Percentiles rank a stretch among this genome's conserved stretches.
Evolutionary conservation across 2,797 vertebrate species (phyloP).

Genomic region (Pristis pectinata): DNA sequence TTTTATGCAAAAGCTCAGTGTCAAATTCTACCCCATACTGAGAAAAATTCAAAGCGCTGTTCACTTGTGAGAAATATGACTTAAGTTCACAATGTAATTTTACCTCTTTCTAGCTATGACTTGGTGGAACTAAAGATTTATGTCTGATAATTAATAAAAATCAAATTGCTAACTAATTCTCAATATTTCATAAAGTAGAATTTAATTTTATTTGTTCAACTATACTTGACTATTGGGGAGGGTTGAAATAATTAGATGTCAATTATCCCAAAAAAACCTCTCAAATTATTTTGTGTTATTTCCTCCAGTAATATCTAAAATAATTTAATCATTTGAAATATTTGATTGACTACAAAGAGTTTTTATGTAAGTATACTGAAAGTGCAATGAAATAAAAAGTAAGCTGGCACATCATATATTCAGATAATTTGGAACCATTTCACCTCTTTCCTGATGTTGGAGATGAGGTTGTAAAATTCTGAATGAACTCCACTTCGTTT

Average conservation of each 20-base stretch:
- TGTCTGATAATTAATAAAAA: background rate
- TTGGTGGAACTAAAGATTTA: background rate
- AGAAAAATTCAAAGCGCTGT: background rate
- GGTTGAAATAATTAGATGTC: background rate
- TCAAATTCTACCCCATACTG: background rate
- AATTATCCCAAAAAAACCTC: background rate
- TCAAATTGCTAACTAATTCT: background rate
- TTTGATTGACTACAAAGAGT: background rate
- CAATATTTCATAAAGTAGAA: background rate
- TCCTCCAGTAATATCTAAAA: background rate
- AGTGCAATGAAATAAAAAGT: background rate
- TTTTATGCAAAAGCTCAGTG: background rate
- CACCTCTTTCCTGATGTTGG: too few relatives aligned
- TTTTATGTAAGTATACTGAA: background rate
- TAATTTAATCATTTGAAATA: background rate
- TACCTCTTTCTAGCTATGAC: background rate
- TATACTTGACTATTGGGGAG: background rate
- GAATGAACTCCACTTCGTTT: too few relatives aligned
- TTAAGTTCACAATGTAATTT: background rate
- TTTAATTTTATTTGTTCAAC: background rate
- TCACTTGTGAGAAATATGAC: background rate
- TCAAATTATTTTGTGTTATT: background rate
- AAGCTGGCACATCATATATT: background rate
- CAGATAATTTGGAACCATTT: background rate
- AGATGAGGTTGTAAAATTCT: too few relatives aligned